Evolutionary conservation across 2,888 invertebrate species (phyloP).

Genomic region (Aspidiotus rigidus): DNA sequence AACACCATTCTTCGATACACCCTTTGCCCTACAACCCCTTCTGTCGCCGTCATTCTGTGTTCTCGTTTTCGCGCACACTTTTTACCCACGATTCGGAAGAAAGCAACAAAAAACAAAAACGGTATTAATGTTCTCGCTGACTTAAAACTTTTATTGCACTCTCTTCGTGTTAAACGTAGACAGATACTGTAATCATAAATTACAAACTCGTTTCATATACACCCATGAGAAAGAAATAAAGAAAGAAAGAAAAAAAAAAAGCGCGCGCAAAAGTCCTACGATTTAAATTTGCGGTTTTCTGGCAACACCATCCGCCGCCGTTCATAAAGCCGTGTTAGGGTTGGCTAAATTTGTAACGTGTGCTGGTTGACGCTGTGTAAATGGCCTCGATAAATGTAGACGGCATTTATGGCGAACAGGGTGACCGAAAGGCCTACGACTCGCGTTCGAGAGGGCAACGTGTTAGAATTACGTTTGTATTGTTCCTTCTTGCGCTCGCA

Average conservation of each 20-base stretch:
- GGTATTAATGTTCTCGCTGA: conserved; percentile 2
- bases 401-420: too few species aligned
- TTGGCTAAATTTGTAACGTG: background rate
- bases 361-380: background rate
- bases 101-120: background rate
- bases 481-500: too few species aligned
- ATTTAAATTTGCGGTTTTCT: conserved; percentile 2
- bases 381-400: background rate
- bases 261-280: background rate
- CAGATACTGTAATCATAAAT: background rate
- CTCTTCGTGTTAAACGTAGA: conserved; percentile 2
- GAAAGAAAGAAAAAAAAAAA: too few species aligned
- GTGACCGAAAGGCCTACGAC: too few species aligned
- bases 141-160: background rate
- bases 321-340: background rate
- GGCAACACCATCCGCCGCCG: background rate
- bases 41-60: too few species aligned
- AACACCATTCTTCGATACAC: too few species aligned
- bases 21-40: too few species aligned
- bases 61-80: too few species aligned
- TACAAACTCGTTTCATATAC: conserved; percentile 1
- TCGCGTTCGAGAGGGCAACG: too few species aligned
- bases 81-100: background rate
- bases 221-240: background rate
- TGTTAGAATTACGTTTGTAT: too few species aligned